A percentile compares a stretch with the other conserved stretches of the same genome.
These are phyloP conservation scores for Lysandra coridon DNA, from an alignment of 2,888 invertebrate genomes.

Conservation along the genomic window DNA sequence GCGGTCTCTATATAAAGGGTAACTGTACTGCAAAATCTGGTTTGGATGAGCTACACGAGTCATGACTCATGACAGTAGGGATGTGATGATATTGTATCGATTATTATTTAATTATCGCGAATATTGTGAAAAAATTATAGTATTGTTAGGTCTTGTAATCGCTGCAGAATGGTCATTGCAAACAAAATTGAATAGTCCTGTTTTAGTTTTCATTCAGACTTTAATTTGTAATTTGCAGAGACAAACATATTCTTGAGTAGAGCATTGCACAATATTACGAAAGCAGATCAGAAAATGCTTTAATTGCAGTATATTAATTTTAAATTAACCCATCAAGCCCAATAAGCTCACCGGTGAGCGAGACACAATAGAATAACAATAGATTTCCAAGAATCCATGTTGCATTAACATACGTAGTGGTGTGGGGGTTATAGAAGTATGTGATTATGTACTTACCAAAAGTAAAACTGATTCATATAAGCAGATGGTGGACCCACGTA, in stretches of 20 bases:
- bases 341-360: no score
- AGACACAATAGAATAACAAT: no score
- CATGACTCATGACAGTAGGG: background rate
- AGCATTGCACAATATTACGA: background rate
- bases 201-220: background rate
- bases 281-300: background rate
- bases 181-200: no score
- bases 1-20: background rate
- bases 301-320: no score
- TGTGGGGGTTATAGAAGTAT: no score
- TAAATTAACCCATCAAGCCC: no score
- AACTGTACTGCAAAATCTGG: conserved; percentile 22
- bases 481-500: no score
- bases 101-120: background rate
- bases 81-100: background rate
- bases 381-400: no score
- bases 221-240: background rate
- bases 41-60: conserved; percentile 7
- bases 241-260: background rate
- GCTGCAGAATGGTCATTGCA: no score
- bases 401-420: no score
- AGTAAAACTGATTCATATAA: no score
- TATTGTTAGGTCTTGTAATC: background rate
- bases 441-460: no score
- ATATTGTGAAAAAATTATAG: background rate